phyloP scores from a whole-genome alignment of 2,113 vertebrate species.

The Lophochroa leadbeateri region DNA sequence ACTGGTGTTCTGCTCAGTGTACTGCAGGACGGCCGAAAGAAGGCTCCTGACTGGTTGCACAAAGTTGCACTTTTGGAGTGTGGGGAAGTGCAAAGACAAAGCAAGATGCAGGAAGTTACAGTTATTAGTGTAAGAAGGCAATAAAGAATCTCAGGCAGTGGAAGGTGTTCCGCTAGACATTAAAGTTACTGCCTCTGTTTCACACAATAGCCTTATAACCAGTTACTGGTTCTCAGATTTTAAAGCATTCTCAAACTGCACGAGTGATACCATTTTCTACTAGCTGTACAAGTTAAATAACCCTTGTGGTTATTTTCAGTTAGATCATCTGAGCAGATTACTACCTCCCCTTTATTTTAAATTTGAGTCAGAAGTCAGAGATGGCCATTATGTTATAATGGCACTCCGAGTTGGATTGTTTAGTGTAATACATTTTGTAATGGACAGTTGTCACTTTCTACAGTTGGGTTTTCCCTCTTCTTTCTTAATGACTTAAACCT shows the following conservation, averaged over 20 bases:
- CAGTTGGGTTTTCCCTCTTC: background rate
- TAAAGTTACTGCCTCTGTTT: background rate
- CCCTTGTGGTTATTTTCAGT: background rate
- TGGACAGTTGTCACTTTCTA: background rate
- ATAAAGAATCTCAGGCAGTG: background rate
- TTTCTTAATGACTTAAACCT: background rate
- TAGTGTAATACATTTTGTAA: background rate
- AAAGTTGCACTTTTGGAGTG: no score
- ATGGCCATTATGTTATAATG: background rate
- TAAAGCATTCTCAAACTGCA: background rate
- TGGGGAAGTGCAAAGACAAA: background rate
- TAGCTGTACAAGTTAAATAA: background rate
- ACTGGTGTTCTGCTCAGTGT: no score
- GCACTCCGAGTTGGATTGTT: background rate
- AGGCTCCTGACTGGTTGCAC: no score
- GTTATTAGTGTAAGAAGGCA: background rate
- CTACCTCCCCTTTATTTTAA: background rate
- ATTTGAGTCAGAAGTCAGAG: background rate
- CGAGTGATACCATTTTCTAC: accelerated
- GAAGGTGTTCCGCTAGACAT: background rate
- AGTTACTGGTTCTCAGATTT: background rate
- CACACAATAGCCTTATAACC: background rate
- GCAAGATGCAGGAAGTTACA: background rate
- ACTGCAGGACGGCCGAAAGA: no score
- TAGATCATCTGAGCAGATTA: background rate